phyloP scores from a whole-genome alignment of 2,797 vertebrate genomes.

The Threskiornis aethiopicus region DNA sequence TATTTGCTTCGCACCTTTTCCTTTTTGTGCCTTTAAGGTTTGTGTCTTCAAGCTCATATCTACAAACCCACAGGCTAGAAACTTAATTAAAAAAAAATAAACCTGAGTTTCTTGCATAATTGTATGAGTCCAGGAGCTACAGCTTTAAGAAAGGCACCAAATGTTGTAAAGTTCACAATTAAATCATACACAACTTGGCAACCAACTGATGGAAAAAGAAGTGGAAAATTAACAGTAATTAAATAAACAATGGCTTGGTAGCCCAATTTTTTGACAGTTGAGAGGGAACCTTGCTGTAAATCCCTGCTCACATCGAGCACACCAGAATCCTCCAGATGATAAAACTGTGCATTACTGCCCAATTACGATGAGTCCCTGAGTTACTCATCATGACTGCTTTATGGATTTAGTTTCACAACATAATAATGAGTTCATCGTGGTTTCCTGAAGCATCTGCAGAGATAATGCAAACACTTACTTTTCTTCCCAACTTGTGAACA shows the following conservation, averaged over 20 bases:
- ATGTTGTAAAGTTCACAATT: not conserved
- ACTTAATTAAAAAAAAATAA: not conserved
- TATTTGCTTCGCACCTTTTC: not conserved
- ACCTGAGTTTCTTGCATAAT: not conserved
- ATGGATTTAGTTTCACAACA: slow-evolving; percentile 61
- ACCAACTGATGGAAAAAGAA: not conserved
- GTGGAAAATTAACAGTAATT: slow-evolving; percentile 11
- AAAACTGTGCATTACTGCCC: slow-evolving; percentile 5
- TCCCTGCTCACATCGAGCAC: not conserved
- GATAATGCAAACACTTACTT: not conserved
- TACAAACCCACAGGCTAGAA: not conserved
- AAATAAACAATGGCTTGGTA: not conserved
- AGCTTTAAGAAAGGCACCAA: slow-evolving; percentile 20
- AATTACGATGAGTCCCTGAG: not conserved
- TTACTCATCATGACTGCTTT: slow-evolving; percentile 55
- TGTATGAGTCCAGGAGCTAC: not conserved
- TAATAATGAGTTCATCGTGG: slow-evolving; percentile 45
- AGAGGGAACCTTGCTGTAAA: not conserved
- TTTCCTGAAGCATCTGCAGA: slow-evolving; percentile 62
- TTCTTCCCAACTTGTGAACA: not conserved
- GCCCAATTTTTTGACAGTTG: not conserved
- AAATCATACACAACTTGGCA: not conserved
- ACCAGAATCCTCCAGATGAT: not conserved
- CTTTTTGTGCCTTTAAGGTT: not conserved
- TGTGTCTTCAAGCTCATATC: not conserved